Evolutionary conservation across 2,113 vertebrate genomes (phyloP), one percentile per base, ranked within the genome.

Genomic region (Brachionichthys hirsutus): DNA sequence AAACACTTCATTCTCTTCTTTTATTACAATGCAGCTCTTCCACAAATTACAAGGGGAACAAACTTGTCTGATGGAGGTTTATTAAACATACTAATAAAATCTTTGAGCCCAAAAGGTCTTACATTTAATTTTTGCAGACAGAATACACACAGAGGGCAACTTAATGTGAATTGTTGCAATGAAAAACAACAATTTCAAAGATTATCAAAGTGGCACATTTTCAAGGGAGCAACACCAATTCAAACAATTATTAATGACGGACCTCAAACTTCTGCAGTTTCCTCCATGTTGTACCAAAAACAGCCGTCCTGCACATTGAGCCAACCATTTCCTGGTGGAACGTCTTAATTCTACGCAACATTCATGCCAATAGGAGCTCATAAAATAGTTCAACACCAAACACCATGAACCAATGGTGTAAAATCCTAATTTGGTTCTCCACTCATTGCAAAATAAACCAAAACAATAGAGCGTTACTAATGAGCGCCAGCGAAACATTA

Each of bases 171-270:
- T 85, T 84, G 84, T 86, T 86, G 80, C 72, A 85, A 81, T 66
- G 42, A 84, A 42, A 76, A 84, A 87, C 81, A 87, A 87, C 83
- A 86, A 85, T 84, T 87, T 82, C 35, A 79, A 67, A 56, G 43
- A 74, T 66, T 66, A 76, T 73, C 62, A 75, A 79, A 64, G 80
- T 72, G 48, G 75, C 70, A 87, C 79, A 73, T 83, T 88, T 88
- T 81, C 77, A 85, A 85, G 77, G 85, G 88, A 88, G 44, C 85
- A 63, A 88, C 89, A 88, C 79, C 87, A 88, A 85, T 77, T 57
- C 1, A 43, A 16, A 38, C 48, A 5, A 22, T 42, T 54, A 44
- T 42, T n/a, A 24, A 57, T 10, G 20, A 15, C 4, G 13, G 9
- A 30, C 12, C 2, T 68, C 36, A 12, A 38, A 38, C 36, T 38